These are phyloP conservation scores for Trissonchulus sp. DNA, from an alignment of 2,888 invertebrate species.

Conservation along the genomic window DNA sequence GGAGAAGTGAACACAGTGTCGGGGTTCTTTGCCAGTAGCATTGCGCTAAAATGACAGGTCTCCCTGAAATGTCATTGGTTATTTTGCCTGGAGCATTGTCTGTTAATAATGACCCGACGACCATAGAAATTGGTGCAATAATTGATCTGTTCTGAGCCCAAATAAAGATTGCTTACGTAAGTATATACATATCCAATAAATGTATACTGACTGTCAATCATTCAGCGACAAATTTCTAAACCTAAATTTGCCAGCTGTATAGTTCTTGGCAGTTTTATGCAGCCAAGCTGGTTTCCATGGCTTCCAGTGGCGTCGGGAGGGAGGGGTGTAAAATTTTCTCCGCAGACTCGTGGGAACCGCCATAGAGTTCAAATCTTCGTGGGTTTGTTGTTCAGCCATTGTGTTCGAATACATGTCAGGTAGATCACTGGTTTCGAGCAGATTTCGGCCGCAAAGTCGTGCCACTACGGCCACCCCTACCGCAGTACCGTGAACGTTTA, in stretches of 20 bases:
- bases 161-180: too few relatives aligned
- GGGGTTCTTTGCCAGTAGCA: too few relatives aligned
- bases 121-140: too few relatives aligned
- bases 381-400: neutral
- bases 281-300: neutral
- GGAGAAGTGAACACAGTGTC: too few relatives aligned
- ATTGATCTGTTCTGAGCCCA: too few relatives aligned
- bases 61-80: too few relatives aligned
- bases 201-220: too few relatives aligned
- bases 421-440: neutral
- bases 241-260: neutral
- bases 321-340: neutral
- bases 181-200: too few relatives aligned
- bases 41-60: too few relatives aligned
- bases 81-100: too few relatives aligned
- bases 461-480: constrained; percentile 85
- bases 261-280: neutral
- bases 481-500: constrained; percentile 92
- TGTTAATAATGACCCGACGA: too few relatives aligned
- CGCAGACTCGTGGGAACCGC: neutral
- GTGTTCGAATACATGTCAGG: neutral
- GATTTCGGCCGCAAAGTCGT: neutral
- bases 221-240: too few relatives aligned
- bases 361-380: neutral
- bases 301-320: neutral